Evolutionary conservation across 2,113 vertebrate genomes (phyloP).

Genomic region (Numida meleagris): DNA sequence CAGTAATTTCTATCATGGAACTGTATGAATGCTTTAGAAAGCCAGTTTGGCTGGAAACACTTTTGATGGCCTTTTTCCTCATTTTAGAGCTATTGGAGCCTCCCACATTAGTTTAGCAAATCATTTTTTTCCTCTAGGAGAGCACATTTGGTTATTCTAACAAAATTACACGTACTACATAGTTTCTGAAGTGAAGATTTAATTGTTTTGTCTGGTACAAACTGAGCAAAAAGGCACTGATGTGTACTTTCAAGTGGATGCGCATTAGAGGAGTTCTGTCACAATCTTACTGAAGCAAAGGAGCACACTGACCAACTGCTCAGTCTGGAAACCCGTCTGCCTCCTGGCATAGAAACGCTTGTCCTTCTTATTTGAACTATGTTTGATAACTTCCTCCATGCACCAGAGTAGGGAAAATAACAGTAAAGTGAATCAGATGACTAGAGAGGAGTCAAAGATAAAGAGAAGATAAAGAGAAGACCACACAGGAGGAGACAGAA

Average conservation of each 20-base stretch:
- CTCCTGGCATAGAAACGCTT: neutral
- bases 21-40: neutral
- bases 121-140: neutral
- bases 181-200: neutral
- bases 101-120: accelerated
- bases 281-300: too few relatives aligned
- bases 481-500: neutral
- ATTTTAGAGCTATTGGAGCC: neutral
- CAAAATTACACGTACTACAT: neutral
- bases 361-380: accelerated
- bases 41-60: accelerated
- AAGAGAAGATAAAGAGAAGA: neutral
- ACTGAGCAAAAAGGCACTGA: neutral
- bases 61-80: neutral
- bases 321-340: neutral
- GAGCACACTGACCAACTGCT: accelerated
- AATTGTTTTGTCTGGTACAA: neutral
- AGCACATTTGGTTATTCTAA: neutral
- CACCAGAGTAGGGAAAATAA: neutral
- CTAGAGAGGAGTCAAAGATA: neutral
- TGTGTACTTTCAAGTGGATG: neutral
- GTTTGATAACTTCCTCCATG: neutral
- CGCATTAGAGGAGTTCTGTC: accelerated
- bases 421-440: neutral
- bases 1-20: neutral